A percentile compares a stretch with the other conserved stretches of the same genome.
phyloP scores from a whole-genome alignment of 2,113 vertebrate genomes.

The Tragelaphus scriptus region DNA sequence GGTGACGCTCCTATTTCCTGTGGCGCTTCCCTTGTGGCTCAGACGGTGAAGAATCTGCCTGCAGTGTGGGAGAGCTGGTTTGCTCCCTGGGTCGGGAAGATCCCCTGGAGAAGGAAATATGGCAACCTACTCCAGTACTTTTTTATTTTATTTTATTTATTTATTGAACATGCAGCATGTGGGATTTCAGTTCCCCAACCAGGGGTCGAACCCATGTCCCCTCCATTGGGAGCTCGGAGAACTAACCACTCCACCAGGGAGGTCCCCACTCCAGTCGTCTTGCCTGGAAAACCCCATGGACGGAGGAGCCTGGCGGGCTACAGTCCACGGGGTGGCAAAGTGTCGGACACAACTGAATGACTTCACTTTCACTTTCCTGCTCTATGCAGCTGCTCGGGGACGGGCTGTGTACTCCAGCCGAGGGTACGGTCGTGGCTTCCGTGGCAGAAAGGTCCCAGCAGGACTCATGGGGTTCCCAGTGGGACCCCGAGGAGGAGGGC shows the following conservation, averaged over 20 bases:
- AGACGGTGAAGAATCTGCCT: accelerated
- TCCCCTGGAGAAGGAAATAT: background rate
- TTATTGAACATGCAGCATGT: background rate
- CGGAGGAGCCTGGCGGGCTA: background rate
- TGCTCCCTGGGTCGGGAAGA: background rate
- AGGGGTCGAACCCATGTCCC: background rate
- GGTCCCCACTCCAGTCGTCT: background rate
- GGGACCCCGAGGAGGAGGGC: background rate
- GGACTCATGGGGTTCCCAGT: background rate
- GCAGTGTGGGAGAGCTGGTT: background rate
- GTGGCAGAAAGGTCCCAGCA: background rate
- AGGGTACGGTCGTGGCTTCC: accelerated
- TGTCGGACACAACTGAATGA: too few relatives aligned
- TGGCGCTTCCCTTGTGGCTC: background rate
- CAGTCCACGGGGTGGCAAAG: too few relatives aligned
- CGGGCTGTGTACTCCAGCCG: accelerated
- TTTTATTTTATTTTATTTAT: background rate
- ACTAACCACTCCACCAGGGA: background rate
- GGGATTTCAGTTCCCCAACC: background rate
- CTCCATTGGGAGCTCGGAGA: background rate
- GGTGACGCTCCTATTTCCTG: background rate
- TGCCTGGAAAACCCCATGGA: background rate
- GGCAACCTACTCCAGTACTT: background rate
- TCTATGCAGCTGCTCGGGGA: too few relatives aligned
- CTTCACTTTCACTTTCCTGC: background rate